A percentile compares a stretch with the other conserved stretches of the same genome.
Conservation (phyloP, 2,113 vertebrate genomes). For the Diadophis punctatus region DNA sequence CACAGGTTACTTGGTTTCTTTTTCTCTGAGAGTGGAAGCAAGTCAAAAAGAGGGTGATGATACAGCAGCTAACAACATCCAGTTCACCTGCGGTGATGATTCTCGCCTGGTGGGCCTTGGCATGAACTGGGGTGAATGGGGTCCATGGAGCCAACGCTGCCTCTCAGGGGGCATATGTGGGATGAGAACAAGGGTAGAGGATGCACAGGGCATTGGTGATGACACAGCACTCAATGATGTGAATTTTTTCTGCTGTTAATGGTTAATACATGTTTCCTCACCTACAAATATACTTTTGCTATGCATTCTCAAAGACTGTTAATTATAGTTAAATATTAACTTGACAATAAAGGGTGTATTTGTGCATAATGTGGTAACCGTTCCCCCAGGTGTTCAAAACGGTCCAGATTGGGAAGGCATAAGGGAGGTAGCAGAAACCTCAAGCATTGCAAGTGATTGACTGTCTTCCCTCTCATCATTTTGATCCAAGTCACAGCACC, state of each 20-base stretch:
- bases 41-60: slow-evolving; percentile 37
- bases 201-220: slow-evolving; percentile 13
- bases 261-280: background rate
- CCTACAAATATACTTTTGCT: background rate
- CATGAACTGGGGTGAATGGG: slow-evolving; percentile 45
- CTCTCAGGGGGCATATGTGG: slow-evolving; percentile 23
- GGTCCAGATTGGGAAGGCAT: background rate
- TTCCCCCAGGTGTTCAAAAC: background rate
- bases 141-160: slow-evolving; percentile 43
- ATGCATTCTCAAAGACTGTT: background rate
- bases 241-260: slow-evolving; percentile 55
- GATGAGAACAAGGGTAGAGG: slow-evolving; percentile 56
- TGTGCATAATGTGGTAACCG: background rate
- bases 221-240: slow-evolving; percentile 55
- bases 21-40: slow-evolving; percentile 53
- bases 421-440: background rate
- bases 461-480: background rate
- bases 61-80: slow-evolving; percentile 59
- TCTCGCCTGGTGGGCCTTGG: slow-evolving; percentile 51
- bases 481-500: background rate
- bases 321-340: background rate
- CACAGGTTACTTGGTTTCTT: slow-evolving; percentile 47
- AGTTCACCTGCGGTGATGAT: slow-evolving; percentile 49
- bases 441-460: background rate
- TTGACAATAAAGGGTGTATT: background rate